Evolutionary conservation across 92 coral and sea anemone genomes (phyloP).

Genomic region (Epizoanthus scotinus): DNA sequence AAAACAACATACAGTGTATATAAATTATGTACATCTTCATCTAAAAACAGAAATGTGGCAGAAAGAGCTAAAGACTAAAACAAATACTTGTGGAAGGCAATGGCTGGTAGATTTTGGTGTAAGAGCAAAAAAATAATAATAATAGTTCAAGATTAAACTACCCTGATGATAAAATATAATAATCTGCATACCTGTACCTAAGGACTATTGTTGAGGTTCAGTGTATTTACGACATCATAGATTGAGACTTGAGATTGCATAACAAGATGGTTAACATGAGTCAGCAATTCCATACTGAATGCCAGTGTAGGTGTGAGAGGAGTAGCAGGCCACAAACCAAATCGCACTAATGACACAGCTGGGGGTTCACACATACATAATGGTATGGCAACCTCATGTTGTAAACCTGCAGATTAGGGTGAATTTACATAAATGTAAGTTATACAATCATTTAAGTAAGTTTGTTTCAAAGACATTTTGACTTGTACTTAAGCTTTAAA

Average conservation of each 20-base stretch:
- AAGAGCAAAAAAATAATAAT: too few relatives aligned
- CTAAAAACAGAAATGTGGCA: neutral
- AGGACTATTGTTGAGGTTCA: constrained; percentile 46
- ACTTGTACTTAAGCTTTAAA: constrained; percentile 4
- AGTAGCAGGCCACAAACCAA: constrained; percentile 67
- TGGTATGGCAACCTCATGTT: constrained; percentile 48
- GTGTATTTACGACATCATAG: constrained; percentile 43
- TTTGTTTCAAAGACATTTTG: neutral
- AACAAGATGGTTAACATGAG: constrained; percentile 25
- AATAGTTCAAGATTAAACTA: too few relatives aligned
- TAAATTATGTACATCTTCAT: neutral
- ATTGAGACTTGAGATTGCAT: constrained; percentile 69
- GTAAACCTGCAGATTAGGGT: constrained; percentile 58
- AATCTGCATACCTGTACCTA: constrained; percentile 39
- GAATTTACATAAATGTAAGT: too few relatives aligned
- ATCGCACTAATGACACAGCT: constrained; percentile 45
- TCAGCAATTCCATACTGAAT: constrained; percentile 52
- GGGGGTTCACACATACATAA: constrained; percentile 51
- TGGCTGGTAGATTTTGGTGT: too few relatives aligned
- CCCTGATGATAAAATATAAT: too few relatives aligned
- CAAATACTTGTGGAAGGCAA: too few relatives aligned
- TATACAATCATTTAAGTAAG: neutral
- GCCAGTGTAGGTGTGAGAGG: constrained; percentile 63
- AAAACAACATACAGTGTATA: neutral
- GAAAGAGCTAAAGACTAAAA: neutral